Evolutionary conservation across 2,797 vertebrate genomes (phyloP).

Genomic region (Agapornis canus): DNA sequence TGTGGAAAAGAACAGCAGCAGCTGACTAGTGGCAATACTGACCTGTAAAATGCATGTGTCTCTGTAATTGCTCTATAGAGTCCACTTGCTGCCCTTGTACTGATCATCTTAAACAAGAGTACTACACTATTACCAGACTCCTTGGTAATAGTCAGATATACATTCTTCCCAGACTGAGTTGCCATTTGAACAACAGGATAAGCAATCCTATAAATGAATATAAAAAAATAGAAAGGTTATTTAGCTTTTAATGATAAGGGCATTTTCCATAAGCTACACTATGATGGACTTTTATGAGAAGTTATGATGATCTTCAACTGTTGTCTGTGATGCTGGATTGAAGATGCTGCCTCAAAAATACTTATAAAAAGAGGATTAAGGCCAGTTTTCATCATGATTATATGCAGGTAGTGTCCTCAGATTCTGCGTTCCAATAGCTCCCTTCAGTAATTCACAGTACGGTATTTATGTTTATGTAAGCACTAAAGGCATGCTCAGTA

Average conservation of each 20-base stretch:
- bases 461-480: background rate
- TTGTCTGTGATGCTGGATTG: background rate
- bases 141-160: constrained; percentile 94
- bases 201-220: constrained; percentile 81
- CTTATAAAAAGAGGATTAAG: background rate
- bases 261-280: background rate
- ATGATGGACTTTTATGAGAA: background rate
- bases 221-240: background rate
- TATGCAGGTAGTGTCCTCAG: background rate
- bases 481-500: background rate
- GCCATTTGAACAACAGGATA: constrained; percentile 98
- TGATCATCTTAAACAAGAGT: constrained; percentile 96
- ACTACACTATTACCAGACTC: constrained; percentile 92
- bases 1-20: background rate
- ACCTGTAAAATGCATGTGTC: constrained; percentile 98
- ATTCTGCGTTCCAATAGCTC: background rate
- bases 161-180: constrained; percentile 96
- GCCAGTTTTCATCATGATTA: background rate
- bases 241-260: background rate
- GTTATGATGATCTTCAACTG: background rate
- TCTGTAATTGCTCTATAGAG: constrained; percentile 97
- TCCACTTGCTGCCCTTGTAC: constrained; percentile 94
- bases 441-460: background rate
- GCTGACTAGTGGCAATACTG: background rate
- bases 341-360: background rate